Evolutionary conservation across 2,113 vertebrate species (phyloP), one percentile per base, ranked within the genome.

Genomic region (Mola mola): DNA sequence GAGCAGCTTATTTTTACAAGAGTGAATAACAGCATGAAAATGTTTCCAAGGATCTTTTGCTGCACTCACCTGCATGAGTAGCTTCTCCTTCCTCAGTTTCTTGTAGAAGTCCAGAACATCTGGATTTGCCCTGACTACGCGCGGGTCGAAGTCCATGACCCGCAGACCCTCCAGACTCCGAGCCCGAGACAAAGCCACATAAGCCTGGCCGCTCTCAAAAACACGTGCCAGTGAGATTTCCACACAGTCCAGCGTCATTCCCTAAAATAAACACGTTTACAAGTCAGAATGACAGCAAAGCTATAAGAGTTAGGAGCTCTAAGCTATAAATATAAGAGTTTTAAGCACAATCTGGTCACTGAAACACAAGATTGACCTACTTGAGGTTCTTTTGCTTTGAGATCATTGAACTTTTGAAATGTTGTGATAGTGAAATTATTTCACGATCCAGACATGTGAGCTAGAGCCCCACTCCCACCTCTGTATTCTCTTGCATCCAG

Each of bases 141-240:
- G 81, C 0, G 95, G 94, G 75, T 98, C 91, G 73, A 98, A 99
- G 73, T 99, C 97, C 90, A 99, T 92, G 37, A 98, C 94, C 6
- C 97, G 91, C 3, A 99, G 93, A 1, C 96, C 95, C 52, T 93
- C 89, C 12, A 99, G 88, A 60, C 91, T 96, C 0, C 93, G 91
- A 36, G 97, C 97, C 29, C 96, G 83, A 41, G 97, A 99, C 5
- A 99, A 91, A 2, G 96, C 97, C 33, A 99, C 97, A 0, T 99
- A 99, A 1, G 96, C 97, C 84, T 99, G 97, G 1, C 96, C 97
- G 0, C 92, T 92, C 87, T 98, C 97, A 85, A 98, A 99, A 52
- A 98, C 97, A 0, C 96, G 95, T 0, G 94, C 91, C 78, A 98
- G 78, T 10, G 96, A 96, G 78, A 96, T 95, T 61, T 97, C 95